These are phyloP conservation scores for Tipula confusa DNA, from an alignment of 2,888 invertebrate genomes.

Conservation along the genomic window DNA sequence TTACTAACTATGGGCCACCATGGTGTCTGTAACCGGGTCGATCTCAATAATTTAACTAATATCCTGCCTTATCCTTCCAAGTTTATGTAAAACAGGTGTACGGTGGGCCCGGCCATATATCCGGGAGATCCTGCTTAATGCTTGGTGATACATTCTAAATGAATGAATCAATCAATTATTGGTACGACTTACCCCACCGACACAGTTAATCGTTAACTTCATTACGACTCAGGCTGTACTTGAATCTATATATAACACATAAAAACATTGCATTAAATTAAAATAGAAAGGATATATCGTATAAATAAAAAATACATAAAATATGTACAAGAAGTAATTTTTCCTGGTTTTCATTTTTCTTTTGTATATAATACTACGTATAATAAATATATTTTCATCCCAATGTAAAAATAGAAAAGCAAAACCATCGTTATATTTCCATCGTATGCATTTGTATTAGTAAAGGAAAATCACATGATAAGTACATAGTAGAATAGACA, in stretches of 20 bases:
- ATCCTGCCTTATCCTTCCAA: no score
- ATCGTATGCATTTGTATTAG: not conserved
- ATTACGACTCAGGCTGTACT: not conserved
- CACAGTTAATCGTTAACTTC: no score
- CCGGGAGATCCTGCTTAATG: no score
- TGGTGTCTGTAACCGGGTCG: no score
- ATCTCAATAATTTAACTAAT: no score
- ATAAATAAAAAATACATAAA: slow-evolving; percentile 20
- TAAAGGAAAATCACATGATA: not conserved
- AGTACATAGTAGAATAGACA: not conserved
- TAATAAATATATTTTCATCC: not conserved
- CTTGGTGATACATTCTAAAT: no score
- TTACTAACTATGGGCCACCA: no score
- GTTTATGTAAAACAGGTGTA: no score
- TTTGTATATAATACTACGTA: no score
- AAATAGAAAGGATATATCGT: slow-evolving; percentile 25
- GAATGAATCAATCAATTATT: no score
- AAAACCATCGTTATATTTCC: not conserved
- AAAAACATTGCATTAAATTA: slow-evolving; percentile 15
- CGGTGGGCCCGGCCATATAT: no score
- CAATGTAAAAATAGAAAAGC: not conserved
- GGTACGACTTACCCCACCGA: no score
- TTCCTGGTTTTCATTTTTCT: slow-evolving; percentile 16
- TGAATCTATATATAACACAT: not conserved
- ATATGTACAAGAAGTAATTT: slow-evolving; percentile 25